phyloP scores from a whole-genome alignment of 2,113 vertebrate genomes.

The Typhlomys cinereus region DNA sequence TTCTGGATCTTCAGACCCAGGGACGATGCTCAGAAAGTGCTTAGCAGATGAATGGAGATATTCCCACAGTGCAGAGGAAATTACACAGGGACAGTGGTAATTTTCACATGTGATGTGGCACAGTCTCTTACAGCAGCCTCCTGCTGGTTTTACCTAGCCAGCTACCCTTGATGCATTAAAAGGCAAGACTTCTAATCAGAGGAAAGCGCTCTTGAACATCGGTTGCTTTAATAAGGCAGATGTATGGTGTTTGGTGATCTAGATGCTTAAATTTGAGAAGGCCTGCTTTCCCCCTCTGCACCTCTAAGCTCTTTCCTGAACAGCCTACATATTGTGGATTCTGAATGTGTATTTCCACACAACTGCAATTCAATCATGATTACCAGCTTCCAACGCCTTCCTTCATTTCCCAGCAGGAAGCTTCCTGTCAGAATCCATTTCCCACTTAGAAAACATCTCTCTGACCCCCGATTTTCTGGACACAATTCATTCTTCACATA shows the following conservation, averaged over 20 bases:
- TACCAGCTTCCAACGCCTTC: conserved; percentile 48
- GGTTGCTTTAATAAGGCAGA: neutral
- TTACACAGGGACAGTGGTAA: neutral
- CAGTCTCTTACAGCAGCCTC: neutral
- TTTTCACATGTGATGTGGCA: conserved; percentile 13
- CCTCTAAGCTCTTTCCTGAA: conserved; percentile 51
- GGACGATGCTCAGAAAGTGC: neutral
- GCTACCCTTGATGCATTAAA: neutral
- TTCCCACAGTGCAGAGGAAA: conserved; percentile 19
- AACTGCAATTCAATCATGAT: conserved; percentile 28
- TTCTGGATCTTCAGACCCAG: neutral
- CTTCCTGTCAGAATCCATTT: conserved; percentile 75
- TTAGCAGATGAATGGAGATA: neutral
- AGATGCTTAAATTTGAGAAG: conserved; percentile 19
- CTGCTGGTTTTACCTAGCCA: neutral
- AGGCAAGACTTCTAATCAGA: neutral
- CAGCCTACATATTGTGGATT: conserved; percentile 1
- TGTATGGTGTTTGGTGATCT: neutral
- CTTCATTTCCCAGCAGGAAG: conserved; percentile 57
- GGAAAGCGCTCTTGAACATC: neutral
- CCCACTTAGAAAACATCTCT: conserved; percentile 67
- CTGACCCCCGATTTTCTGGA: conserved; percentile 58
- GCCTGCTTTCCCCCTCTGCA: conserved; percentile 17
- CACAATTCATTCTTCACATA: conserved; percentile 67
- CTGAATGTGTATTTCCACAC: conserved; percentile 29